Evolutionary conservation across 2,888 invertebrate genomes (phyloP).

Genomic region (Brachynemurus nebulosus): DNA sequence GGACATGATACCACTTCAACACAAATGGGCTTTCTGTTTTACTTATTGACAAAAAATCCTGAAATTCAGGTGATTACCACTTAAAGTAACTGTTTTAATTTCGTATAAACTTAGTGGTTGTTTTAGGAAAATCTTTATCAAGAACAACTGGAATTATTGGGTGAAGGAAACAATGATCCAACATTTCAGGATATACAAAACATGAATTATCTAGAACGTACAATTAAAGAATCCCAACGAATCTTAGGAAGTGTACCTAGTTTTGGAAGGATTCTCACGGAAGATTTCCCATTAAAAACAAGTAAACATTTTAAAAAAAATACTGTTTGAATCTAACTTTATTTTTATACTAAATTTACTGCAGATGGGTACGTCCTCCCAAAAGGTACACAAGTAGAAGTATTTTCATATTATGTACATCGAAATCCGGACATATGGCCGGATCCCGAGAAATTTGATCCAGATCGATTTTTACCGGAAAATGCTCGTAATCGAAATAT

Average conservation of each 20-base stretch:
- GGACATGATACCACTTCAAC: slow-evolving; percentile 6
- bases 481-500: slow-evolving; percentile 8
- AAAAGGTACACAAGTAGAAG: neutral
- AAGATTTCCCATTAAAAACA: slow-evolving; percentile 2
- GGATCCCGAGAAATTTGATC: slow-evolving; percentile 1
- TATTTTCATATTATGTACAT: neutral
- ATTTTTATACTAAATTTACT: too few relatives aligned
- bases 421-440: neutral
- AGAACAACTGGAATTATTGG: neutral
- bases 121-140: neutral
- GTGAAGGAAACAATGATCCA: neutral
- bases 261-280: neutral
- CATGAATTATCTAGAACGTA: slow-evolving; percentile 1
- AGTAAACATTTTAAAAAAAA: too few relatives aligned
- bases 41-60: slow-evolving; percentile 3
- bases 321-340: too few relatives aligned
- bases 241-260: neutral
- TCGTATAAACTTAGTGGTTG: neutral
- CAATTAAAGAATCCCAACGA: slow-evolving; percentile 1
- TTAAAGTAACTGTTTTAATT: neutral
- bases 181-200: slow-evolving; percentile 1
- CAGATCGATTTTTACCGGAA: slow-evolving; percentile 5
- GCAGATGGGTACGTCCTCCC: neutral
- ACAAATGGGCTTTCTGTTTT: neutral
- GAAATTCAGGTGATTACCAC: neutral